These are phyloP conservation scores for Trinectes maculatus DNA, from an alignment of 2,113 vertebrate genomes.

Conservation along the genomic window DNA sequence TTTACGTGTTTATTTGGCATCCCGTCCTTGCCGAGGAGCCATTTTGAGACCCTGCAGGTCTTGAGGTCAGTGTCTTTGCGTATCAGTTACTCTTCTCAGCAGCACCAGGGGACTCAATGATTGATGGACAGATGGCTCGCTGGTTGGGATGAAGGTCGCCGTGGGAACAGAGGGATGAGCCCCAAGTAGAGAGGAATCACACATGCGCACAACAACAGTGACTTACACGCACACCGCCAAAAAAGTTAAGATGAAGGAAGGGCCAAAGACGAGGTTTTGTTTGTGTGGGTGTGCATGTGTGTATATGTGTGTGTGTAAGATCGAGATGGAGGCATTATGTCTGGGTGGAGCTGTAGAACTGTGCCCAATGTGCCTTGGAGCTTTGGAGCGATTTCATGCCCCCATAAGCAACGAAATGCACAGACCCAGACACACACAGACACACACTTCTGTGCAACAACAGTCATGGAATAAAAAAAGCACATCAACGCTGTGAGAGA, in stretches of 20 bases:
- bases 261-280: conserved; percentile 3
- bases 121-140: conserved; percentile 65
- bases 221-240: conserved; percentile 23
- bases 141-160: conserved; percentile 49
- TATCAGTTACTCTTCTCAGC: conserved; percentile 63
- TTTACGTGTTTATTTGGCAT: conserved; percentile 13
- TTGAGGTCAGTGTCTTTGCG: conserved; percentile 59
- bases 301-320: conserved; percentile 11
- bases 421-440: conserved; percentile 54
- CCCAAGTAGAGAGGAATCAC: conserved; percentile 55
- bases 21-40: conserved; percentile 34
- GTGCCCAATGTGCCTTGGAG: conserved; percentile 67
- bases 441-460: conserved; percentile 59
- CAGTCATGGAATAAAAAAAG: conserved; percentile 34
- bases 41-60: conserved; percentile 61
- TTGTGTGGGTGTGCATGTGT: not conserved
- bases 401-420: conserved; percentile 79
- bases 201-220: conserved; percentile 32
- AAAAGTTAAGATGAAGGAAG: conserved; percentile 15
- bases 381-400: conserved; percentile 83
- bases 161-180: conserved; percentile 57
- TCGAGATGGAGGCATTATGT: conserved; percentile 52
- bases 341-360: conserved; percentile 52
- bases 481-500: conserved; percentile 42
- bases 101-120: conserved; percentile 47